These are phyloP conservation scores for Sipha maydis DNA, from an alignment of 2,888 invertebrate species.

Conservation along the genomic window DNA sequence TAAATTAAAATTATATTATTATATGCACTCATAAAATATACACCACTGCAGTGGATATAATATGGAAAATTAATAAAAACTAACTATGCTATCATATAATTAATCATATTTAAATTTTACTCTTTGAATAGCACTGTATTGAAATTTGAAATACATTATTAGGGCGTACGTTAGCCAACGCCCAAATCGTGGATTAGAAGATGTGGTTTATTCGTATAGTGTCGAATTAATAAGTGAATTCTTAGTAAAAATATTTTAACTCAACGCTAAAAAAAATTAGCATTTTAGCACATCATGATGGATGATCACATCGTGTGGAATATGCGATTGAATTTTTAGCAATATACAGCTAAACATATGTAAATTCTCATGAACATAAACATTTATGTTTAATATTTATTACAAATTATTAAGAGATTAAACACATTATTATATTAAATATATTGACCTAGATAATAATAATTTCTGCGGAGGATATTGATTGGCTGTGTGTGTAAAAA, in stretches of 20 bases:
- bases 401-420: background rate
- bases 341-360: background rate
- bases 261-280: background rate
- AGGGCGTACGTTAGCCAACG: background rate
- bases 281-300: background rate
- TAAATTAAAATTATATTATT: background rate
- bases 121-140: background rate
- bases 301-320: background rate
- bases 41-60: background rate
- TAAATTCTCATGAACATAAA: background rate
- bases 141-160: background rate
- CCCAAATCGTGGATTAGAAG: background rate
- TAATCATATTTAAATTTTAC: background rate
- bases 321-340: background rate
- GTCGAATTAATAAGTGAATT: background rate
- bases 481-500: background rate
- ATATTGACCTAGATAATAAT: background rate
- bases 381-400: background rate
- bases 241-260: background rate
- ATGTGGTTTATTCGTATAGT: background rate
- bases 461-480: background rate
- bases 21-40: background rate
- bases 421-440: background rate
- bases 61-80: background rate
- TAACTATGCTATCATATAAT: background rate